Evolutionary conservation across 2,888 invertebrate species (phyloP), one percentile per base, ranked within the genome.

Genomic region (Thera britannica): DNA sequence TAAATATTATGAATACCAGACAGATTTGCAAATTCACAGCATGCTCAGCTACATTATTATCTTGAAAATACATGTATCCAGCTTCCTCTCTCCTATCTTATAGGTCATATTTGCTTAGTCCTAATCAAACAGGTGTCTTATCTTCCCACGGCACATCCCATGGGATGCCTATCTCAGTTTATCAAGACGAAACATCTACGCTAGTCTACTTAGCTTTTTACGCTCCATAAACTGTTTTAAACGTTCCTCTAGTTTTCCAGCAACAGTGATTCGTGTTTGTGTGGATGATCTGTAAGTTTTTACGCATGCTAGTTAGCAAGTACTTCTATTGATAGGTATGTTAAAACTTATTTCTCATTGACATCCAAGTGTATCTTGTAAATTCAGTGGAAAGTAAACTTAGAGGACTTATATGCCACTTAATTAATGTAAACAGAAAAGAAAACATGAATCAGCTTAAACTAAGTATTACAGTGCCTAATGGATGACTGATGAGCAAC

Each of bases 81-180:
- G 44, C 48, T 58, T 67, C 46, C 38, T 67, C 58, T 62, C 36
- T 12, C 54, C 1, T 46, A 52, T 67, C 36, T 68, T 62, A 61
- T 58, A 49, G 67, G 51, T 67, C 59, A 70, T 66, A 64, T 75
- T 69, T 70, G 65, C 64, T 59, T 55, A 67, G 70, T 67, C 71
- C 73, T 69, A 68, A 68, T 62, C 68, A 70, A 71, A 75, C 68
- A 70, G 57, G 62, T 67, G 66, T 67, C 65, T 72, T 70, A 72
- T 71, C 72, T 70, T 66, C 66, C 65, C 60, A 65, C 65, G 62
- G 34, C 12, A 41, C 44, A 67, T 68, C 72, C 74, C 71, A 59
- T 41, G 63, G 72, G 71, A 73, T 68, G 44, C 60, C 62, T 64
- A 46, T 56, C 67, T 71, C 68, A 75, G 73, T 75, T 67, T 62